These are phyloP conservation scores for Napeogenes sylphis DNA, from an alignment of 2,888 invertebrate genomes.

Conservation along the genomic window DNA sequence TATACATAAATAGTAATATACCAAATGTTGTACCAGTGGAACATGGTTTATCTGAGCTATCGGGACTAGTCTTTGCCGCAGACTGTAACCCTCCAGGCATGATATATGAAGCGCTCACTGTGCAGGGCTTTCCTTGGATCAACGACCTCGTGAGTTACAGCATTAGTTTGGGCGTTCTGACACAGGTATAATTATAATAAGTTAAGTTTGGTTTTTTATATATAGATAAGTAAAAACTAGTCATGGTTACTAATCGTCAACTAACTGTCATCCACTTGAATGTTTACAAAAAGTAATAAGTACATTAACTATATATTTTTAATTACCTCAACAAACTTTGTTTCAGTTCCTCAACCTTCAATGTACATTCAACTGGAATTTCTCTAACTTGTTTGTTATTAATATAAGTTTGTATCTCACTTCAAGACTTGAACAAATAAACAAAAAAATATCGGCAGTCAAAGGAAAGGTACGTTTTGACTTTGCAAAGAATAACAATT, in stretches of 20 bases:
- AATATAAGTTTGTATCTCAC: slow-evolving; percentile 81
- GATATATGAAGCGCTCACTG: neutral
- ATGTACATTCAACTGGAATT: slow-evolving; percentile 84
- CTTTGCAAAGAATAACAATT: no score
- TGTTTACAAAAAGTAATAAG: no score
- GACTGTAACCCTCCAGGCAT: neutral
- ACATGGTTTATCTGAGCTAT: neutral
- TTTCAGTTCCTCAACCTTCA: slow-evolving; percentile 71
- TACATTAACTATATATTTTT: no score
- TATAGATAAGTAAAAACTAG: no score
- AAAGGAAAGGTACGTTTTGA: slow-evolving; percentile 45
- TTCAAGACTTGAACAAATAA: slow-evolving; percentile 79
- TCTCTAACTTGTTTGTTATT: slow-evolving; percentile 82
- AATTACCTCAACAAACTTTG: no score
- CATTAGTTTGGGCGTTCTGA: neutral
- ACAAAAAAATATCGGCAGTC: slow-evolving; percentile 50
- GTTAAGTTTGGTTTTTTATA: no score
- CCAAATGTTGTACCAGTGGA: neutral
- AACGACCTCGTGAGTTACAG: neutral
- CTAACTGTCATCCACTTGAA: no score
- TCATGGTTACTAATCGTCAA: no score
- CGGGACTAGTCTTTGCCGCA: neutral
- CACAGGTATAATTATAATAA: neutral
- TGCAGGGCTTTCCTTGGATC: neutral
- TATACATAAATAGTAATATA: no score